Percentiles rank a stretch among this genome's conserved stretches.
These are phyloP conservation scores for Eueides isabella DNA, from an alignment of 1,140 invertebrate genomes.

Conservation along the genomic window DNA sequence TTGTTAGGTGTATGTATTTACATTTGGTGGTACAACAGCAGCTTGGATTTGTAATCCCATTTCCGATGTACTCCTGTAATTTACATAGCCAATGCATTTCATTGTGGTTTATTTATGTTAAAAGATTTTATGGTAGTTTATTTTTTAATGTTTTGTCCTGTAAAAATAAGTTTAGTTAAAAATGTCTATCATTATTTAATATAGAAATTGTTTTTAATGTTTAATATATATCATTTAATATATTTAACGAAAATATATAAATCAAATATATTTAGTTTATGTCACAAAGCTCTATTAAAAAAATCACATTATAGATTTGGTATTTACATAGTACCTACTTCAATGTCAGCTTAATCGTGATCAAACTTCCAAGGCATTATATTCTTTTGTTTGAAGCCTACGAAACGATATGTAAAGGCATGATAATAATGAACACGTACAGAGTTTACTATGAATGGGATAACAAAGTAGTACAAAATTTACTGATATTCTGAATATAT, in stretches of 20 bases:
- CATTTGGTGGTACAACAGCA: not conserved
- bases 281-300: not conserved
- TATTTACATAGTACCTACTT: conserved; percentile 21
- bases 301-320: not conserved
- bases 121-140: conserved; percentile 32
- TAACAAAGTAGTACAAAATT: not conserved
- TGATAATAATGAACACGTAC: not conserved
- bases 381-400: conserved; percentile 27
- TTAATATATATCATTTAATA: not conserved
- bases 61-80: conserved; percentile 70
- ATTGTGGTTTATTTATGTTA: conserved; percentile 51
- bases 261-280: not conserved
- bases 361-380: conserved; percentile 31
- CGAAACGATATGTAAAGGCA: not conserved
- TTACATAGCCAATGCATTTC: conserved; percentile 66
- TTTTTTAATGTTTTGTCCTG: not conserved
- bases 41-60: conserved; percentile 63
- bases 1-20: not conserved
- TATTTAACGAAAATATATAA: not conserved
- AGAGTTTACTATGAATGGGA: not conserved
- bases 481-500: not conserved
- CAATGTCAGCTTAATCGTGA: conserved; percentile 41
- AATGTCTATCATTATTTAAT: no score
- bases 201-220: no score
- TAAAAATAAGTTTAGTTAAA: no score